Base-by-base conservation (phyloP, 1,140 invertebrate genomes). In the Patella vulgata region DNA sequence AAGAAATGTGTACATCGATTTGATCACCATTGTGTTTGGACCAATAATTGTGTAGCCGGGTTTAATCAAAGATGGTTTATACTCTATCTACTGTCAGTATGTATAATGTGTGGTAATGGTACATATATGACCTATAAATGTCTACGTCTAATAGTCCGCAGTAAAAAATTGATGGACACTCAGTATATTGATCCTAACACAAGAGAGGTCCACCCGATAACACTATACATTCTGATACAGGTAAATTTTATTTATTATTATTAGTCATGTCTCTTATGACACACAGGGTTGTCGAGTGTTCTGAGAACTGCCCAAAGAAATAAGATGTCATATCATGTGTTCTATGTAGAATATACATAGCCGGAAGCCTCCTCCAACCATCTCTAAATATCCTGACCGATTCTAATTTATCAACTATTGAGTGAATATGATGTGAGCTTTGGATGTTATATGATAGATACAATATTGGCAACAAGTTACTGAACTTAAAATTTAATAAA, bases 1-100 rank as follows among this genome's bases (percentile, higher is more conserved):
- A 73, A 84, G 54, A 69, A 65, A 51, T 85, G 84, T 75, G 70
- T 85, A 11, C 73, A 78, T 52, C 73, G 78, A n/a, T 84, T 82
- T 75, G 84, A 85, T 57, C 84, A 85, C 55, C 83, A 84, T 59
- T 85, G 84, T 71, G 70, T 83, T 14, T 85, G 83, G 82, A 80
- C 81, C 3, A 81, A 83, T 63, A 82, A 78, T 57, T 82, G 81
- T 66, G 75, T 85, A 23, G 84, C 83, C 23, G 79, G 67, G 1
- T 57, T 74, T 14, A 85, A 84, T 64, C 66, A 80, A 50, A 67
- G 74, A 12, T 79, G 71, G 55, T 85, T 85, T 64, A 53, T 84
- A 8, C 25, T 75, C 12, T 83, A 83, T 51, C 73, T 85, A 56
- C 11, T 79, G 8, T 70, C 75, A 3, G 66, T 82, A 12, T 50